Evolutionary conservation across 1,140 invertebrate genomes (phyloP), one percentile per base, ranked within the genome.

Genomic region (Antheraea pernyi): DNA sequence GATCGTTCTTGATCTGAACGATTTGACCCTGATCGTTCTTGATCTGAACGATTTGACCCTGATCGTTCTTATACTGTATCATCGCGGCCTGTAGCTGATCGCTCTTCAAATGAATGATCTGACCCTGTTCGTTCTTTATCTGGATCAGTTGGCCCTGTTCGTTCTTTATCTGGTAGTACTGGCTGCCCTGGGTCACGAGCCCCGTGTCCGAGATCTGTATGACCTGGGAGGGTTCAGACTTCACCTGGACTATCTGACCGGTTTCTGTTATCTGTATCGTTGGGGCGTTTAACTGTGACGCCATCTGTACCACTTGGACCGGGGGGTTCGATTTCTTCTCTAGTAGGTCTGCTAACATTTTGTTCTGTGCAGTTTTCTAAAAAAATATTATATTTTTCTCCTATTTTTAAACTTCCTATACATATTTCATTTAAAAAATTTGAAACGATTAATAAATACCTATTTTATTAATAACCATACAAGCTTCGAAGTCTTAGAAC

Each of bases 271-370:
- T 92, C 73, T 92, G 90, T 53, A 92, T 92, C 19, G 88, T 92
- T 0, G 90, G 90, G 0, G 88, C 86, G 76, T 82, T 89, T 5
- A 89, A 84, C 66, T 91, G 88, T 7, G 85, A 80, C 0, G 74
- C 79, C 89, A 91, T 88, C 81, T 91, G 90, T 6, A 92, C 90
- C 0, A 92, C 86, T 81, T 89, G 90, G 4, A 91, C 84, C 7
- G 88, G 91, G 6, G 91, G 92, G 48, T 91, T 89, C 0, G 92
- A 92, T 74, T 92, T 92, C 70, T 93, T 93, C 73, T 93, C 91
- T 3, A 93, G 78, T 18, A 93, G 73, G 68, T 92, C 91, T 0
- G 91, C 90, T 60, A 93, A 76, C 91, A 93, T 93, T 83, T 93
- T 93, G 72, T 93, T 93, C 83, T 93, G 87, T 0, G 88, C 86